Evolutionary conservation across 2,888 invertebrate species (phyloP), one percentile per base, ranked within the genome.

Genomic region (Erynnis tages): DNA sequence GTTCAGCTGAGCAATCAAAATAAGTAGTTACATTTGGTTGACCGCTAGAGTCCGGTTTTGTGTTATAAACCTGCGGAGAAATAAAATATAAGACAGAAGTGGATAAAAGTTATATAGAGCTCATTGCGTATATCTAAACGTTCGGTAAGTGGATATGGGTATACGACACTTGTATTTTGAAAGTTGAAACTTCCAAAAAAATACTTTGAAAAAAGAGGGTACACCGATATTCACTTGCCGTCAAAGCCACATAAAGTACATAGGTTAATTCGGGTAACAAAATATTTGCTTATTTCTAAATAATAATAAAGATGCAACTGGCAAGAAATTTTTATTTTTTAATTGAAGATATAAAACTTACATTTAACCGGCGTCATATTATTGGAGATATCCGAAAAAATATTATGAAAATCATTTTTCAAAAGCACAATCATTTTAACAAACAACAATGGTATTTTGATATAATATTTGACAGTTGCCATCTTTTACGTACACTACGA

Each of bases 21-120:
- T 80, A 71, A 82, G 83, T 90, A 90, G 83, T 90, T 90, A 90
- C 90, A 86, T 90, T 89, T 85, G 79, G 83, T 86, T 90, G 88
- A 83, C 88, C 90, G 85, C 82, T 89, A 84, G 90, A 81, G 75
- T 90, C 90, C 90, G 89, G 79, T 88, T 90, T 90, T 84, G 88
- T 85, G 84, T 89, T 89, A 90, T 90, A 90, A 85, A 90, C 90
- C 90, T 90, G 90, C 79, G 87, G 82, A 89, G 81, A 87, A 81
- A 88, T 78, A 85, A 88, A 86, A 79, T 69, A 77, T 78, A 83
- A 86, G 81, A 84, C 78, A 88, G 85, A 84, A 80, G 79, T 85
- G 79, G 76, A 77, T 76, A 71, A 67, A 71, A 76, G 66, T 75
- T 67, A 71, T 67, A 71, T 61, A 75, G 61, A 66, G 58, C 68